These are phyloP conservation scores for Scophthalmus maximus DNA, from an alignment of 2,113 vertebrate species.

Conservation along the genomic window DNA sequence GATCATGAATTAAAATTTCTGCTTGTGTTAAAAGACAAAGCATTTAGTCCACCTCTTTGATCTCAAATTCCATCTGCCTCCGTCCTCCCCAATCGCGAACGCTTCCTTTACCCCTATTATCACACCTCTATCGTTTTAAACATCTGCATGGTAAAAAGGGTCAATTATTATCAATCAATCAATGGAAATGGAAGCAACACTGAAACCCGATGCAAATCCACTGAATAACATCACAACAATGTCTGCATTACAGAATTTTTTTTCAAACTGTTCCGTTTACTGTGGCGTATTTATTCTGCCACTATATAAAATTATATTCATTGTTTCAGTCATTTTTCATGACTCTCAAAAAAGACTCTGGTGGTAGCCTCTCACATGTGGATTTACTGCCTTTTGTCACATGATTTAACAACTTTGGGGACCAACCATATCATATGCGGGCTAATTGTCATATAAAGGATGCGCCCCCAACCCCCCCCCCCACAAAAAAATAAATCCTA, in stretches of 20 bases:
- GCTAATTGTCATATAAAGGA: background rate
- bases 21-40: constrained; percentile 47
- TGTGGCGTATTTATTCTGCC: too few relatives aligned
- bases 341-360: too few relatives aligned
- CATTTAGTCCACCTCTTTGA: constrained; percentile 25
- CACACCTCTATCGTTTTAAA: constrained; percentile 23
- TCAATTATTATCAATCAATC: background rate
- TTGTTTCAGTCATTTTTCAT: too few relatives aligned
- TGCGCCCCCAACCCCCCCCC: background rate
- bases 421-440: background rate
- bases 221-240: constrained; percentile 2
- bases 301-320: too few relatives aligned
- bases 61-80: constrained; percentile 17
- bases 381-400: too few relatives aligned
- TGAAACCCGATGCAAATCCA: background rate
- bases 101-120: background rate
- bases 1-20: constrained; percentile 44
- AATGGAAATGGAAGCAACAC: background rate
- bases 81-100: constrained; percentile 10
- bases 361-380: too few relatives aligned
- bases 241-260: background rate
- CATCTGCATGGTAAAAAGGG: constrained; percentile 16
- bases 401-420: too few relatives aligned
- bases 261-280: too few relatives aligned
- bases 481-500: background rate